Base-by-base conservation (phyloP, 2,113 vertebrate species). In the Chaetorhynchus papuensis region DNA sequence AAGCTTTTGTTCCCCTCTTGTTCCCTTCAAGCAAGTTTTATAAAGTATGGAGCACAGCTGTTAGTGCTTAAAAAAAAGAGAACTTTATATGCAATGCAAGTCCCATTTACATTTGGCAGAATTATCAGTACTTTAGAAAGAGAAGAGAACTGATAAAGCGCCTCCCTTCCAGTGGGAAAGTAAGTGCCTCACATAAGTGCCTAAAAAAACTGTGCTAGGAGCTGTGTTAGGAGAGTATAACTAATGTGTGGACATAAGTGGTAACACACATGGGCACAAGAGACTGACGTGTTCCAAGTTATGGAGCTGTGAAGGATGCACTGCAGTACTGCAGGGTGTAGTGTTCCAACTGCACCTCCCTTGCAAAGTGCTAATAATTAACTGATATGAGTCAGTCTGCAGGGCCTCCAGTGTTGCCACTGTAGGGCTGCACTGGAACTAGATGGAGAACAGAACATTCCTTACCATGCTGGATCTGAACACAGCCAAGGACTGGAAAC, bases 371-470 rank as follows among this genome's bases (percentile, higher is more conserved):
- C 49, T 83, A 4, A 7, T 74, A 59, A 56, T 59, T 31, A 26
- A 79, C 41, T 39, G 49, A 7, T 44, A 18, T 17, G 41, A 80
- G 27, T 56, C 21, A 10, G 49, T 89, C 87, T 96, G 83, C 69
- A 94, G 75, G 86, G 90, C 94, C 85, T 88, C 83, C 88, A 92
- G 60, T 70, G 86, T 87, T 83, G 27, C 64, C 27, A 39, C 35
- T 7, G 44, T 21, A 63, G 54, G 68, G 27, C 50, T 88, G 75
- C 71, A 16, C 35, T 70, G 56, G 47, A 70, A 57, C 77, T 54
- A 77, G 31, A 30, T 31, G n/a, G 23, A 77, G 37, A 90, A 26
- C 47, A 50, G 41, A 77, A 66, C 11, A 26, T 90, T 54, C 49
- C 49, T 56, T 37, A 7, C 50, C 9, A 1, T 59, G 76, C 45